Percentiles rank a stretch among this genome's conserved stretches.
Conservation (phyloP, 2,113 vertebrate genomes). For the Thamnaconus septentrionalis region DNA sequence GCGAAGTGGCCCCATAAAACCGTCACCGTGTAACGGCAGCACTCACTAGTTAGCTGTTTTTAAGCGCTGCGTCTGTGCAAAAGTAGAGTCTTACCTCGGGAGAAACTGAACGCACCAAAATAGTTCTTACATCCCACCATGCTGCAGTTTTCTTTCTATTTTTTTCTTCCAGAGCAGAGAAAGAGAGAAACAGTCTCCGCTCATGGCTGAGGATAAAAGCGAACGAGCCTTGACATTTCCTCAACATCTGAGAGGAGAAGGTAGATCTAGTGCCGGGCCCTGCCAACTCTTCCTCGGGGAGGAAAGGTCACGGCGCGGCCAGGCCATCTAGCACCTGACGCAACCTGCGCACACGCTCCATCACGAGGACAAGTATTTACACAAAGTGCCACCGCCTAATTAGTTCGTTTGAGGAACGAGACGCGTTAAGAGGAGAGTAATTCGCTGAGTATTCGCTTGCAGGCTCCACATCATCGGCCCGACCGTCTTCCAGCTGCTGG, state of each 20-base stretch:
- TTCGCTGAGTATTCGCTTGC: constrained; percentile 7
- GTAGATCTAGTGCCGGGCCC: constrained; percentile 8
- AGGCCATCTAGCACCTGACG: constrained; percentile 23
- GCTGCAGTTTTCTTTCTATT: no score
- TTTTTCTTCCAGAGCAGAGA: no score
- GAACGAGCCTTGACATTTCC: constrained; percentile 7
- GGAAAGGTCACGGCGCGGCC: constrained; percentile 8
- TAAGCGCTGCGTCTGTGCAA: no score
- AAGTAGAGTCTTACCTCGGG: constrained; percentile 2
- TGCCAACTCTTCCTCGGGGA: constrained; percentile 47
- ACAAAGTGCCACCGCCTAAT: constrained; percentile 50
- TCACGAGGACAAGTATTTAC: constrained; percentile 42
- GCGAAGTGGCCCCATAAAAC: no score
- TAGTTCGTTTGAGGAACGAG: constrained; percentile 29
- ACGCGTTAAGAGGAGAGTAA: constrained; percentile 59
- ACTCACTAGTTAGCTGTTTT: no score
- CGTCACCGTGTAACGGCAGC: no score
- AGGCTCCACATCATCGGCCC: constrained; percentile 40
- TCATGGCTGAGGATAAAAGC: constrained; percentile 7
- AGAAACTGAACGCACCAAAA: constrained; percentile 13
- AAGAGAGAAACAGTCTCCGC: neutral
- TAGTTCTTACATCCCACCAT: no score
- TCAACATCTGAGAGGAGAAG: constrained; percentile 18
- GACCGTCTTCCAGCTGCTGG: neutral
- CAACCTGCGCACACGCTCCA: constrained; percentile 42